Evolutionary conservation across 2,113 vertebrate genomes (phyloP), one percentile per base, ranked within the genome.

Genomic region (Ascaphus truei): DNA sequence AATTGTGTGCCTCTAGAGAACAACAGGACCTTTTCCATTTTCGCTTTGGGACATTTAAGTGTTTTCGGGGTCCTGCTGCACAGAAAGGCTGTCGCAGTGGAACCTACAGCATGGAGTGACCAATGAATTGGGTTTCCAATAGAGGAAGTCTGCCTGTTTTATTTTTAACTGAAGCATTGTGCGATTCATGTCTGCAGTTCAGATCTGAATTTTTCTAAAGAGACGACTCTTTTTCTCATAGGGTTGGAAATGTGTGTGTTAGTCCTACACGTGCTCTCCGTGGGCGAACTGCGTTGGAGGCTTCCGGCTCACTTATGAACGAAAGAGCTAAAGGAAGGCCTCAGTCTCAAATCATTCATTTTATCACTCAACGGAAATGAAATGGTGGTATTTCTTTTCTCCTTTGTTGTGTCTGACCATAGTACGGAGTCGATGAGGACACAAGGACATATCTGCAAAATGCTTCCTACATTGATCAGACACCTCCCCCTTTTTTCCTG

Each of bases 1-100:
- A 78, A 73, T 62, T 29, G 75, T 75, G 82, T 83, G 81, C 82
- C 83, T 85, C 82, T 79, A 76, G 79, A 74, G 77, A 79, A 80
- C 83, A 74, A 76, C 63, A 30, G 78, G 71, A 79, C 73, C 69
- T 79, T 80, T 75, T 77, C 75, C 71, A 0, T 0, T 81, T 82
- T 81, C 73, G 72, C 68, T 75, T n/a, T 75, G 73, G 80, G 77
- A 81, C 79, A 50, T 16, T 71, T 47, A 77, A 72, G 31, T 68
- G 77, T 23, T 74, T 68, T 31, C 26, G 47, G 62, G 13, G 71
- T 80, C 79, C 74, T 74, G 73, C 43, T 71, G 73, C 73, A 77
- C 73, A 72, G 66, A 78, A 74, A 16, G 12, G 6, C 7, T 3
- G 3, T 43, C 15, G 39, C 5, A 43, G 15, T 16, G 18, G 39